Evolutionary conservation across 1,140 invertebrate genomes (phyloP).

Genomic region (Trichoplusia ni): DNA sequence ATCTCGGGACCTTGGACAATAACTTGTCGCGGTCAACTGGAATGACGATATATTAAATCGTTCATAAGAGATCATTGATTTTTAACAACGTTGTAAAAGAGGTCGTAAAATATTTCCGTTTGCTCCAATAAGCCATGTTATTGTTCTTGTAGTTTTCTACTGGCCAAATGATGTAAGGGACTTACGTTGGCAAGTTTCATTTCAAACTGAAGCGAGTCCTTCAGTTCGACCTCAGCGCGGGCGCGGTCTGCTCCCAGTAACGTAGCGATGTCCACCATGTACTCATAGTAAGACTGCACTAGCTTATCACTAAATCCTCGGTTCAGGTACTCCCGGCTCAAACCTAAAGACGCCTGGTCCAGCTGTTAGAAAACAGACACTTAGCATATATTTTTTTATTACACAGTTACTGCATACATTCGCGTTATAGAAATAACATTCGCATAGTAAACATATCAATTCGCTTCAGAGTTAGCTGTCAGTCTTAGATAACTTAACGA

Average conservation of each 20-base stretch:
- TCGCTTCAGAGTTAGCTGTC: background rate
- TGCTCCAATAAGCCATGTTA: slow-evolving; percentile 43
- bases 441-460: slow-evolving; percentile 23
- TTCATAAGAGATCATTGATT: slow-evolving; percentile 34
- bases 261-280: slow-evolving; percentile 93
- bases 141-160: no score
- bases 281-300: slow-evolving; percentile 90
- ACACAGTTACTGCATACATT: slow-evolving; percentile 24
- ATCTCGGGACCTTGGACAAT: slow-evolving; percentile 32
- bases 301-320: slow-evolving; percentile 91
- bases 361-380: slow-evolving; percentile 83
- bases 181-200: slow-evolving; percentile 95
- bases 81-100: slow-evolving; percentile 48
- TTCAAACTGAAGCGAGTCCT: slow-evolving; percentile 94
- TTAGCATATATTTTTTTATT: slow-evolving; percentile 1
- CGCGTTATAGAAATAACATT: slow-evolving; percentile 24
- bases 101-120: slow-evolving; percentile 42
- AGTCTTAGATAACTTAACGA: slow-evolving; percentile 7
- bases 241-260: slow-evolving; percentile 91
- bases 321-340: slow-evolving; percentile 94
- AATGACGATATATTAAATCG: slow-evolving; percentile 21
- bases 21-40: slow-evolving; percentile 19
- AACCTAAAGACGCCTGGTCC: slow-evolving; percentile 94
- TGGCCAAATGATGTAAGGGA: no score
- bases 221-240: slow-evolving; percentile 88